Conservation (phyloP, 1,140 invertebrate genomes). For the Atopsyche davidsoni region DNA sequence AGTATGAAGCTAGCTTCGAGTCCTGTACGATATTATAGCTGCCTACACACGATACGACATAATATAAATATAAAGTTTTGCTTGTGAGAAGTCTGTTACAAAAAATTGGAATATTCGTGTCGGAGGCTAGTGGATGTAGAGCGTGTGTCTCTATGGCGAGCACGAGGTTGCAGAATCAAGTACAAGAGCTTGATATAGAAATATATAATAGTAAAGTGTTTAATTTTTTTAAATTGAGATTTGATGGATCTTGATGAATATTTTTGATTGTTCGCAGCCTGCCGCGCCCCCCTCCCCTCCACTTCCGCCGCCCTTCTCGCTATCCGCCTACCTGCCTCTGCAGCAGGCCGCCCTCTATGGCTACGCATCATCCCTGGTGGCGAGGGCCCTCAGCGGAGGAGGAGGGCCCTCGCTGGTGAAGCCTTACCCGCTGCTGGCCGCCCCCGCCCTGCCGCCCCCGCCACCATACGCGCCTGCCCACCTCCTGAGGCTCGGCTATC, state of each 20-base stretch:
- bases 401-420: slow-evolving; percentile 17
- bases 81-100: too few species aligned
- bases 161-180: too few species aligned
- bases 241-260: not conserved
- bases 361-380: slow-evolving; percentile 16
- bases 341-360: slow-evolving; percentile 22
- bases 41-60: too few species aligned
- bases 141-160: slow-evolving; percentile 1
- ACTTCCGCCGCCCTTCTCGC: slow-evolving; percentile 4
- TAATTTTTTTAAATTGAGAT: slow-evolving; percentile 8
- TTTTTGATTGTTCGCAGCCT: too few species aligned
- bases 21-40: too few species aligned
- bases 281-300: not conserved
- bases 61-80: too few species aligned
- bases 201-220: too few species aligned
- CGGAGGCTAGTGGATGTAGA: too few species aligned
- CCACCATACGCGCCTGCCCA: slow-evolving; percentile 3
- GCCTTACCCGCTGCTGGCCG: slow-evolving; percentile 17
- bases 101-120: too few species aligned
- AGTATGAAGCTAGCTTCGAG: too few species aligned
- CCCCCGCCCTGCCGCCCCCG: slow-evolving; percentile 11
- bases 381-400: slow-evolving; percentile 8
- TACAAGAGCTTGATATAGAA: too few species aligned
- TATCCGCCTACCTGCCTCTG: slow-evolving; percentile 14
- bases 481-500: slow-evolving; percentile 6